Conservation (phyloP, 2,888 invertebrate species). For the Mesochorus sp. region DNA sequence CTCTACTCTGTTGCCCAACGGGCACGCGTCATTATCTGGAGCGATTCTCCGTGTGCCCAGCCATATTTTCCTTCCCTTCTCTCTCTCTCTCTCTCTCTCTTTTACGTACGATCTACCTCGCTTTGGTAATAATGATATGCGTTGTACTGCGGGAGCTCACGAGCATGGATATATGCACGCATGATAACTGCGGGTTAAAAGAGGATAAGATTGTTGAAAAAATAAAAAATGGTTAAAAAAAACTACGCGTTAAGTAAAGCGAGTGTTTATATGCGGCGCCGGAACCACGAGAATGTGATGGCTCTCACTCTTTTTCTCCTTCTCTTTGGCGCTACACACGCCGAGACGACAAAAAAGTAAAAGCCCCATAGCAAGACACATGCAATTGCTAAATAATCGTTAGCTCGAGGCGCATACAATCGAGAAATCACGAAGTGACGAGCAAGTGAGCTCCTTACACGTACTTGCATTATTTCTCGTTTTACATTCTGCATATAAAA, state of each 20-base stretch:
- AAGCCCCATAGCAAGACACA: neutral
- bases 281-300: slow-evolving; percentile 62
- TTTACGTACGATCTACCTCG: too few relatives aligned
- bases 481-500: slow-evolving; percentile 12
- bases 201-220: slow-evolving; percentile 29
- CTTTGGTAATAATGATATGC: slow-evolving; percentile 47
- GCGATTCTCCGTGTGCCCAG: slow-evolving; percentile 54
- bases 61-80: slow-evolving; percentile 25
- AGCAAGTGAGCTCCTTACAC: slow-evolving; percentile 7
- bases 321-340: too few relatives aligned
- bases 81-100: slow-evolving; percentile 6
- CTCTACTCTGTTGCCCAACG: slow-evolving; percentile 64
- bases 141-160: slow-evolving; percentile 48
- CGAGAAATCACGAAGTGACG: slow-evolving; percentile 40
- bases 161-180: slow-evolving; percentile 53
- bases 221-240: slow-evolving; percentile 21
- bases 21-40: slow-evolving; percentile 72
- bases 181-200: slow-evolving; percentile 55
- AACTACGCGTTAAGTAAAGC: slow-evolving; percentile 3
- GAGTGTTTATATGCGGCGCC: slow-evolving; percentile 12
- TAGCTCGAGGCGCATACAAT: slow-evolving; percentile 64
- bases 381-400: slow-evolving; percentile 74
- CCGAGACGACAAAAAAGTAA: neutral
- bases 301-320: neutral
- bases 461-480: neutral